Evolutionary conservation across 1,140 invertebrate species (phyloP), one percentile per base, ranked within the genome.

Genomic region (Drosophila varians): DNA sequence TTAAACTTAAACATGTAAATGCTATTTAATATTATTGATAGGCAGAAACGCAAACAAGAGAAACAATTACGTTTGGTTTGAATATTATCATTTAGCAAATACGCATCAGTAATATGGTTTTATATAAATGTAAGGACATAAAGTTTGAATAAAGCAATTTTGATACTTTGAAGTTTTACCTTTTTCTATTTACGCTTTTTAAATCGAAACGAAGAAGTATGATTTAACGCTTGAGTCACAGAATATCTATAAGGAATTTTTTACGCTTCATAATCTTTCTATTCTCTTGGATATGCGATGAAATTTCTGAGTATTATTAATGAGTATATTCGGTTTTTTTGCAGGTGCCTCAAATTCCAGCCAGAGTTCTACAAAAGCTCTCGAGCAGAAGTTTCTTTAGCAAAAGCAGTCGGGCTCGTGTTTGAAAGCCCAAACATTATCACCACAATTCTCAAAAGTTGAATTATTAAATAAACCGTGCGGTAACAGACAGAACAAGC

Each of bases 381-480:
- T 94, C 38, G 95, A 94, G 45, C 95, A 96, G 90, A 96, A 96
- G 92, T 93, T 96, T 90, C 95, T 96, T 93, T 96, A 95, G 94
- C 94, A 93, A 92, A 93, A 92, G 92, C 93, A 92, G 90, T 92
- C 92, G 92, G 93, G 93, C 89, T 78, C 49, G 26, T 23, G 36
- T 40, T 61, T 62, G 14, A 62, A 49, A 60, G 64, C 72, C 82
- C 62, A 70, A 65, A 51, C 60, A 53, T 54, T 60, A 40, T 58
- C 51, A 34, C 53, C 72, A 18, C 54, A 73, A 23, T 47, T 46
- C 57, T 56, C 68, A 53, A 76, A 62, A 62, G 56, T 46, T 21
- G 56, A 58, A 60, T 49, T 51, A 57, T 62, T 51, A 42, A 86
- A 14, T 8, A 64, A 75, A 46, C 45, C 42, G 45, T 55, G 51